Percentiles rank a stretch among this genome's conserved stretches.
Conservation (phyloP, 1,140 invertebrate species). For the Diabrotica undecimpunctata region DNA sequence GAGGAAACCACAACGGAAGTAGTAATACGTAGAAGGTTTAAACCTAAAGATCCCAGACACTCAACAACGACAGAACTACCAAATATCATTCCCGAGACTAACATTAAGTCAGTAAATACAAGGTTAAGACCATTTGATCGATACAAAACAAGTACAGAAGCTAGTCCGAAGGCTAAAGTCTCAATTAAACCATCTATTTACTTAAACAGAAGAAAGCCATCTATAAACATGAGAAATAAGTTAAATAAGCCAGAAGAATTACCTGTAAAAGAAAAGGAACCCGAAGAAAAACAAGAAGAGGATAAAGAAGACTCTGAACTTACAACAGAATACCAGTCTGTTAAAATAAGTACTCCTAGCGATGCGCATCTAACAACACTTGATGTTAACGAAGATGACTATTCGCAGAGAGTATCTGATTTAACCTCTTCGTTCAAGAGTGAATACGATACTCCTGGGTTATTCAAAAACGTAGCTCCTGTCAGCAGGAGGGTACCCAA, state of each 20-base stretch:
- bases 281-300: slow-evolving; percentile 12
- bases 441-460: slow-evolving; percentile 55
- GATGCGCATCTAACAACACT: slow-evolving; percentile 25
- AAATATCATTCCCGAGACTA: slow-evolving; percentile 32
- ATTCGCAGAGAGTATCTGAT: slow-evolving; percentile 57
- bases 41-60: slow-evolving; percentile 42
- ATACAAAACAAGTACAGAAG: not conserved
- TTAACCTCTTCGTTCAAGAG: slow-evolving; percentile 56
- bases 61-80: slow-evolving; percentile 21
- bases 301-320: slow-evolving; percentile 13
- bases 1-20: slow-evolving; percentile 44
- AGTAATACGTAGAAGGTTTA: slow-evolving; percentile 42
- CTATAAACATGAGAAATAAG: slow-evolving; percentile 37
- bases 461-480: slow-evolving; percentile 52
- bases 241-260: slow-evolving; percentile 25
- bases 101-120: slow-evolving; percentile 38
- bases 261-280: slow-evolving; percentile 14
- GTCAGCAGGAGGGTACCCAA: slow-evolving; percentile 51
- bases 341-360: slow-evolving; percentile 12
- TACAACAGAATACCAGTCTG: slow-evolving; percentile 7
- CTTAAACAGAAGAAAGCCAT: slow-evolving; percentile 35
- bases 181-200: slow-evolving; percentile 45
- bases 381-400: slow-evolving; percentile 36
- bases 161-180: slow-evolving; percentile 30
- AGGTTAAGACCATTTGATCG: slow-evolving; percentile 42